phyloP scores from a whole-genome alignment of 2,888 invertebrate genomes.

The Craniophora ligustri region DNA sequence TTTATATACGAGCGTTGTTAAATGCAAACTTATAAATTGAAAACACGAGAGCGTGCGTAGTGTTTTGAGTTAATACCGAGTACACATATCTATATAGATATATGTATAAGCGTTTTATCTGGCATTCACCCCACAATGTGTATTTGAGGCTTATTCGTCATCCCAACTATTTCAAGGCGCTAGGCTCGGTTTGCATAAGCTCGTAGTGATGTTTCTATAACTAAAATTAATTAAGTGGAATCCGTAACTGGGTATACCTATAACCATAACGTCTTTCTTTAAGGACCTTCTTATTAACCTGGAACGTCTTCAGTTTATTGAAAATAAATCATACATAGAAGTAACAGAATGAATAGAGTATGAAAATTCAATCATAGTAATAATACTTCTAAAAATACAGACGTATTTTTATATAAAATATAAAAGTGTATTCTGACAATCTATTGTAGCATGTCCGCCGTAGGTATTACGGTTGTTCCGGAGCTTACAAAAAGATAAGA shows the following conservation, averaged over 20 bases:
- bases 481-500: slow-evolving; percentile 24
- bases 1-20: slow-evolving; percentile 37
- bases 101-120: neutral
- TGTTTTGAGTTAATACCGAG: neutral
- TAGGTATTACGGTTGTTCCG: slow-evolving; percentile 16
- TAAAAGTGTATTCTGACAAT: slow-evolving; percentile 9
- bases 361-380: neutral
- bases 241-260: no score
- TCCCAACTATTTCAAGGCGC: slow-evolving; percentile 23
- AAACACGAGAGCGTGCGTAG: neutral
- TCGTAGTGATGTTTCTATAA: neutral
- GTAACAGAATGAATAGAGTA: neutral
- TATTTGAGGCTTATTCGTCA: slow-evolving; percentile 7
- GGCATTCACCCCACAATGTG: neutral
- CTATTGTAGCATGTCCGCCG: slow-evolving; percentile 7
- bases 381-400: neutral
- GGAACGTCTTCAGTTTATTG: no score
- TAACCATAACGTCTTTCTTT: neutral
- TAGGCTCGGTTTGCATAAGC: slow-evolving; percentile 7
- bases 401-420: slow-evolving; percentile 10
- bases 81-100: neutral
- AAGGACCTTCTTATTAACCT: no score
- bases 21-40: neutral
- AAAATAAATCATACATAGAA: no score
- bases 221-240: neutral